Evolutionary conservation across 1,140 invertebrate species (phyloP), one percentile per base, ranked within the genome.

Genomic region (Lepidotrigona ventralis): DNA sequence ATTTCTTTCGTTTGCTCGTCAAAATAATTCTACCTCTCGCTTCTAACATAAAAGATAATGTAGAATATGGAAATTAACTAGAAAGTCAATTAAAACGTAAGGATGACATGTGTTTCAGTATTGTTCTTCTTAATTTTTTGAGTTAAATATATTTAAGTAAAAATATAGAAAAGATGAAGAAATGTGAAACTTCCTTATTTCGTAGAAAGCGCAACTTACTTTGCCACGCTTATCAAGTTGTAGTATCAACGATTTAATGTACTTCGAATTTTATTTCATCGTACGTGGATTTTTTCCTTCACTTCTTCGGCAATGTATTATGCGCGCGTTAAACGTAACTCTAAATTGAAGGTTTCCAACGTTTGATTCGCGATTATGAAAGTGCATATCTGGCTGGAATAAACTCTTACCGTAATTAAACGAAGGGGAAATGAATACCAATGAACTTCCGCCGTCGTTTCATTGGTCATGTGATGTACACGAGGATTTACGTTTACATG

Each of bases 391-490:
- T 8, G 17, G 26, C 1, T 19, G 46, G 81, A 58, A 79, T 53
- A 53, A 71, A 71, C 21, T 63, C 68, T 70, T 78, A n/a, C 75
- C 5, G 75, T n/a, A 1, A 82, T 69, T 77, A 82, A 82, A 46
- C 63, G 73, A 26, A 1, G 23, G 19, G 74, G 26, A 71, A 70
- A 79, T 39, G 39, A 33, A 64, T 39, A 56, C 23, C 46, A 1
- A 17, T 60, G 26, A 70, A 83, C 68, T 83, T 83, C 75, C 81
- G 81, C 21, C 29, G 19, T 78, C 56, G 39, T 78, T 82, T 60
- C 56, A 53, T 58, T 12, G 51, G 21, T 51, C n/a, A 33, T n/a
- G 14, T 46, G 58, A 56, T 72, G 6, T 8, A 6, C 68, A 64
- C n/a, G 73, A 33, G 39, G 70, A 63, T 15, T 46, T 21, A n/a